Base-by-base conservation (phyloP, 2,113 vertebrate species). In the Atherinomorus stipes region DNA sequence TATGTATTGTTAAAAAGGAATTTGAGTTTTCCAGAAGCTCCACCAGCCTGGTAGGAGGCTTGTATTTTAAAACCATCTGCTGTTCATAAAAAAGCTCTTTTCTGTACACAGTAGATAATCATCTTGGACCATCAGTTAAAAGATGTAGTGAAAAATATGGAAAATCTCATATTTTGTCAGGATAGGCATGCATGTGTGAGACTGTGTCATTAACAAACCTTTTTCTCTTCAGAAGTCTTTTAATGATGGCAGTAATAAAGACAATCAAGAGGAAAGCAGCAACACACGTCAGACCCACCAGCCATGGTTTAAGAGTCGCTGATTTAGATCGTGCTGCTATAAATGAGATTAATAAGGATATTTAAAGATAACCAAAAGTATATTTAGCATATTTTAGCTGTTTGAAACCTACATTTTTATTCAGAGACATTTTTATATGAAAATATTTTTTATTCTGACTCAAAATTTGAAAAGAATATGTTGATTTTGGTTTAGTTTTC, bases 261-360 rank as follows among this genome's bases (percentile, higher is more conserved):
- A 96, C 58, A 0, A 96, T 56, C 67, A 96, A 94, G 58, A 98
- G 94, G 87, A 98, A 98, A 6, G 89, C 88, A 0, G 95, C 92
- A 0, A 96, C 94, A 0, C 96, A 96, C 0, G 91, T 90, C 67
- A 98, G 89, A 49, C 93, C 94, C 1, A 94, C 1, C 38, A 97
- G 81, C 95, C 95, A 96, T 0, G 95, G 95, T 85, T 96, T 89
- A 71, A 94, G 69, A 2, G 12, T 69, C 11, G 25, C 65, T 1
- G 69, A 11, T 2, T 7, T 7, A 7, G 63, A 18, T 25, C 31
- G 3, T 23, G 1, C 49, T 42, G 49, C 64, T 52, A 21, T 12
- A 6, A 21, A 21, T 13, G 19, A 8, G 6, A 19, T 47, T 47
- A 7, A n/a, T 19, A 19, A 19, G 44, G 18, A 45, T 18, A 45